Percentiles rank a stretch among this genome's conserved stretches.
phyloP scores from a whole-genome alignment of 2,113 vertebrate species.

The Okapia johnstoni region DNA sequence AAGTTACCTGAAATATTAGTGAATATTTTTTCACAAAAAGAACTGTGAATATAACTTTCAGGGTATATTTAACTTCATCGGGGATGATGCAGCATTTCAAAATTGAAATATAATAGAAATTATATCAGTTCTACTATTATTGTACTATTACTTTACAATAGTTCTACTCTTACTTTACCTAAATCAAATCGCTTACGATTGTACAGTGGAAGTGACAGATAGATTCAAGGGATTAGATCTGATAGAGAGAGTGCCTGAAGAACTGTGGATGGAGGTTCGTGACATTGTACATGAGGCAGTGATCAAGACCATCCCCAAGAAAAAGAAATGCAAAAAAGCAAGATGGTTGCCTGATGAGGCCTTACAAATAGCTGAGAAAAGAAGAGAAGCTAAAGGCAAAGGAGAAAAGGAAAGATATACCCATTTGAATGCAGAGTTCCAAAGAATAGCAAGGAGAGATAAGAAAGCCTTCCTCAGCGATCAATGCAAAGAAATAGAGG shows the following conservation, averaged over 20 bases:
- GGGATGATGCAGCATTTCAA: neutral
- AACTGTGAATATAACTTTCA: neutral
- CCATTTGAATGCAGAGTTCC: neutral
- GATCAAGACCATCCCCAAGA: neutral
- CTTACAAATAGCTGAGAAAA: neutral
- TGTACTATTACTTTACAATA: neutral
- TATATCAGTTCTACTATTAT: neutral
- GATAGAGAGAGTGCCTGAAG: neutral
- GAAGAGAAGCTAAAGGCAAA: neutral
- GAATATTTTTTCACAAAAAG: neutral
- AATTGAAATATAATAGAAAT: neutral
- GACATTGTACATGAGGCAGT: neutral
- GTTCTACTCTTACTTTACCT: neutral
- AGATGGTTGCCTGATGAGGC: neutral
- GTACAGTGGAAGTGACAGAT: neutral
- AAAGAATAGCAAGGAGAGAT: neutral
- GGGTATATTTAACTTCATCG: neutral
- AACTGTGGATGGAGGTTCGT: rapidly evolving
- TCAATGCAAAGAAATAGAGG: neutral
- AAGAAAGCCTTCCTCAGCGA: neutral
- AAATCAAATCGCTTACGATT: neutral
- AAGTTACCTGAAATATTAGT: neutral
- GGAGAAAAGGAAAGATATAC: neutral
- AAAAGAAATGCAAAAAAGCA: neutral
- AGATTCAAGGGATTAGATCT: neutral